Conservation (phyloP, 2,113 vertebrate species). For the Eublepharis macularius region DNA sequence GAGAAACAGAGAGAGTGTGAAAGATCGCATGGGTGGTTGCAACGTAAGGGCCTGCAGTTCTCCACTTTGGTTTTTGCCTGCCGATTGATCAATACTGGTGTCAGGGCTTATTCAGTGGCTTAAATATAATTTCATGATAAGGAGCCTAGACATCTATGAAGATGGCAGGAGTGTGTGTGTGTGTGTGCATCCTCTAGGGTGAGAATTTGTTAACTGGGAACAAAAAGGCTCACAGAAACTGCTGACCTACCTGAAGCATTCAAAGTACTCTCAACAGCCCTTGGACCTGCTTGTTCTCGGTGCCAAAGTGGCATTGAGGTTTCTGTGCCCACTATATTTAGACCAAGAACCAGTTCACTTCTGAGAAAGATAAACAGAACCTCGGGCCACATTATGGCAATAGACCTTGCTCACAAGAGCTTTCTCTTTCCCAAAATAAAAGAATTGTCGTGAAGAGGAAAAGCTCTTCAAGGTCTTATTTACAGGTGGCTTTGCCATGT, state of each 20-base stretch:
- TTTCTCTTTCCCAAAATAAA: background rate
- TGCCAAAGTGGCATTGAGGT: background rate
- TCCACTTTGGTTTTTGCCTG: background rate
- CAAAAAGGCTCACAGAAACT: background rate
- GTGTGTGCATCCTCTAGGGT: background rate
- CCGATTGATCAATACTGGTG: background rate
- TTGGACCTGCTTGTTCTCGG: background rate
- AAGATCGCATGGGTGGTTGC: too few relatives aligned
- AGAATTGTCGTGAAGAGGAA: background rate
- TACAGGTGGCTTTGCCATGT: too few relatives aligned
- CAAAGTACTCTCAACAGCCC: background rate
- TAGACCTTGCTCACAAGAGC: background rate
- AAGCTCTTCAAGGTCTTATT: background rate
- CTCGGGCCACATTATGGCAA: background rate
- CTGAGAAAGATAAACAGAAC: background rate
- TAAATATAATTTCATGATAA: background rate
- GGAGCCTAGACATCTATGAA: too few relatives aligned
- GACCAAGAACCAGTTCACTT: background rate
- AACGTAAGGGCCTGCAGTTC: too few relatives aligned
- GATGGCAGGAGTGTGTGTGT: fast-evolving
- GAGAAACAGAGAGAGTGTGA: too few relatives aligned
- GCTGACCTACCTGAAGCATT: background rate
- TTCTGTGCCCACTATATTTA: background rate
- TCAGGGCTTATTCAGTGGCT: background rate
- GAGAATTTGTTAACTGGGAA: background rate